Percentiles rank a stretch among this genome's conserved stretches.
These are phyloP conservation scores for Rapana venosa DNA, from an alignment of 2,888 invertebrate genomes.

Conservation along the genomic window DNA sequence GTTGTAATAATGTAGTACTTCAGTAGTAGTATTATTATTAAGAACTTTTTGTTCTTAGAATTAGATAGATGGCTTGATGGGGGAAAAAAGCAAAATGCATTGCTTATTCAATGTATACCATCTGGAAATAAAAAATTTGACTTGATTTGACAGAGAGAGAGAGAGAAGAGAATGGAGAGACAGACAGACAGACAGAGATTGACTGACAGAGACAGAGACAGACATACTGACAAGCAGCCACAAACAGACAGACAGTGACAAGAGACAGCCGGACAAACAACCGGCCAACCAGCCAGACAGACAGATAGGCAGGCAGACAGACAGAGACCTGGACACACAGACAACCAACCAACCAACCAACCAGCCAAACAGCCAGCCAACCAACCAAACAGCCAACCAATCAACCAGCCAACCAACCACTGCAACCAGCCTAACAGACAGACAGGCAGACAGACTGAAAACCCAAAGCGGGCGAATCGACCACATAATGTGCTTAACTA, in stretches of 20 bases:
- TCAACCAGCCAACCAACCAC: not conserved
- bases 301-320: not conserved
- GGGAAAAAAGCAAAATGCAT: no score
- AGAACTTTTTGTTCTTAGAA: no score
- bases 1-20: no score
- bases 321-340: not conserved
- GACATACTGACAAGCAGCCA: not conserved
- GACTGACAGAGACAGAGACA: constrained; percentile 1
- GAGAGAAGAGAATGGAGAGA: not conserved
- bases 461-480: not conserved
- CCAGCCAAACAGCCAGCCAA: not conserved
- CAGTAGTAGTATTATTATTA: no score
- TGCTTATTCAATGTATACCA: no score
- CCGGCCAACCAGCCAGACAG: not conserved
- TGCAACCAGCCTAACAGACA: not conserved
- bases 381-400: not conserved
- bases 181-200: not conserved
- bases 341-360: not conserved
- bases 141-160: no score
- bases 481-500: constrained; percentile 32
- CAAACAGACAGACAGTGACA: not conserved
- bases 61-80: no score
- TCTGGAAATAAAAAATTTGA: no score
- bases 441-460: not conserved
- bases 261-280: not conserved